A percentile compares a stretch with the other conserved stretches of the same genome.
These are phyloP conservation scores for Chymomyza costata DNA, from an alignment of 1,140 invertebrate species.

Conservation along the genomic window DNA sequence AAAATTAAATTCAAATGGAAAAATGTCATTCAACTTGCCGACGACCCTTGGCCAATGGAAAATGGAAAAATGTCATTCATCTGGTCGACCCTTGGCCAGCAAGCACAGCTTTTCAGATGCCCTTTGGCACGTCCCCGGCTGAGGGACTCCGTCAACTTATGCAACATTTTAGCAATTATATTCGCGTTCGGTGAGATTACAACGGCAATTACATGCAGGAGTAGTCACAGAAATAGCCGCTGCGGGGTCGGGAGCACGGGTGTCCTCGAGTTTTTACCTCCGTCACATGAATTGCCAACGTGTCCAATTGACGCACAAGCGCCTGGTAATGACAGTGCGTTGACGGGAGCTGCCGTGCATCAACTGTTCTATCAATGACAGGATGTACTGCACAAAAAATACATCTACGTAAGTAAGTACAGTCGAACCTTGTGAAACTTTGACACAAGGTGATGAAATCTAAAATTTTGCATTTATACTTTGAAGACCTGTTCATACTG, in stretches of 20 bases:
- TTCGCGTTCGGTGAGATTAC: conserved; percentile 69
- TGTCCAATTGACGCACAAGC: conserved; percentile 48
- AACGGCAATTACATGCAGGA: conserved; percentile 71
- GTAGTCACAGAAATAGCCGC: conserved; percentile 37
- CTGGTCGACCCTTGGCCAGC: conserved; percentile 29
- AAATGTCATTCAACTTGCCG: conserved; percentile 46
- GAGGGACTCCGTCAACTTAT: conserved; percentile 51
- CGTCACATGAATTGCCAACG: conserved; percentile 65
- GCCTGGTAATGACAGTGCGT: conserved; percentile 8
- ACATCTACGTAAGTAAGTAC: too few species aligned
- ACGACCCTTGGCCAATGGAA: conserved; percentile 37
- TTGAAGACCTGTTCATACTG: too few species aligned
- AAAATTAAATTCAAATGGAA: conserved; percentile 73
- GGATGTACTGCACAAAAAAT: too few species aligned
- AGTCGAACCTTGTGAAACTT: too few species aligned
- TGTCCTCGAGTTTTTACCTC: conserved; percentile 39
- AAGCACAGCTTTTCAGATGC: too few species aligned
- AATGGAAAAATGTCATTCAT: conserved; percentile 64
- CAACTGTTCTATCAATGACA: too few species aligned
- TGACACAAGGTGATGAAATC: too few species aligned
- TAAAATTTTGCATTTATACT: too few species aligned
- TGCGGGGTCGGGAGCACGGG: conserved; percentile 4
- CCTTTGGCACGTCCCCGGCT: conserved; percentile 51
- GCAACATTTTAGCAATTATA: conserved; percentile 73
- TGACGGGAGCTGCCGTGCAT: conserved; percentile 9